Percentiles rank a stretch among this genome's conserved stretches.
These are phyloP conservation scores for Cyclophora punctaria DNA, from an alignment of 2,888 invertebrate species.

Conservation along the genomic window DNA sequence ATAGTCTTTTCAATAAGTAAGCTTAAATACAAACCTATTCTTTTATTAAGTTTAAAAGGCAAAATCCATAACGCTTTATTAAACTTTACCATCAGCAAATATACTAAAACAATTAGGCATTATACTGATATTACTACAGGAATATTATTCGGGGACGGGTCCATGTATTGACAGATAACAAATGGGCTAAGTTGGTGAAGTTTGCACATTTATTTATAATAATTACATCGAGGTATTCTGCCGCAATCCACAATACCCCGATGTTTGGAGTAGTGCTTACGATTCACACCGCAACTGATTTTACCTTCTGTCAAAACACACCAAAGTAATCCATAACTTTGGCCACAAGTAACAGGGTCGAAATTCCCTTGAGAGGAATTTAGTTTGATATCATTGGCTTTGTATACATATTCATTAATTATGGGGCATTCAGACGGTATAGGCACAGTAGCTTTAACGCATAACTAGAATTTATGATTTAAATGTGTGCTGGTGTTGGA, in stretches of 20 bases:
- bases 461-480: conserved; percentile 26
- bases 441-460: conserved; percentile 20
- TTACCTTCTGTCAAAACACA: conserved; percentile 20
- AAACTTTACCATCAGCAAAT: no score
- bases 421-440: conserved; percentile 28
- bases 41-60: no score
- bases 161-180: conserved; percentile 36
- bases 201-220: conserved; percentile 57
- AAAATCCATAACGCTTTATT: no score
- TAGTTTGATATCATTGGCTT: conserved; percentile 27
- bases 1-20: no score
- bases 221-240: conserved; percentile 51
- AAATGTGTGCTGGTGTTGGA: conserved; percentile 6
- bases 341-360: conserved; percentile 10
- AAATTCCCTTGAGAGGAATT: conserved; percentile 11
- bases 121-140: conserved; percentile 5
- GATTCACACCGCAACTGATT: conserved; percentile 31
- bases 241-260: conserved; percentile 45
- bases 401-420: conserved; percentile 44
- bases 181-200: conserved; percentile 38
- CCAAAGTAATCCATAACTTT: conserved; percentile 17
- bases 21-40: no score
- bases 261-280: conserved; percentile 40
- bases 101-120: no score
- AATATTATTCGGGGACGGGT: conserved; percentile 21